phyloP scores from a whole-genome alignment of 2,797 vertebrate genomes.

The Sebastes miniatus region DNA sequence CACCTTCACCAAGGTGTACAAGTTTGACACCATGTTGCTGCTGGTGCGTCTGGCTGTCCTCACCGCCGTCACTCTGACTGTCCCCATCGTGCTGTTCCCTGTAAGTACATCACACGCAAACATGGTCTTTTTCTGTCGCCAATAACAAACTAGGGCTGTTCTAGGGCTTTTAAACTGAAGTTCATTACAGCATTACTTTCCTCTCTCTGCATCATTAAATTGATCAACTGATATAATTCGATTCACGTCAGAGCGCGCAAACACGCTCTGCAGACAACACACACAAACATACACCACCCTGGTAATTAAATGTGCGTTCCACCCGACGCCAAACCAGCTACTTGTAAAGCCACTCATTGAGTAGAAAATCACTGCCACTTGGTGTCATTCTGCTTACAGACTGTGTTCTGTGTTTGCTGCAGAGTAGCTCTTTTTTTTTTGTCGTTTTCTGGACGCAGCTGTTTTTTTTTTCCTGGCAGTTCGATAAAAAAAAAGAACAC shows the following conservation, averaged over 20 bases:
- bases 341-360: background rate
- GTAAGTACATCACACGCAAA: constrained; percentile 82
- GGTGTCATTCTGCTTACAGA: constrained; percentile 35
- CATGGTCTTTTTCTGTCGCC: background rate
- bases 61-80: constrained; percentile 93
- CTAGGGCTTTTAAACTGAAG: background rate
- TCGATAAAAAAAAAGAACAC: constrained; percentile 38
- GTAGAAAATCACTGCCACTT: background rate
- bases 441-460: constrained; percentile 24
- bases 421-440: background rate
- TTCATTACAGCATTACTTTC: background rate
- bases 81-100: constrained; percentile 96
- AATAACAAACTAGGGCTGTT: no score
- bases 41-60: constrained; percentile 94
- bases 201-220: background rate
- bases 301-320: background rate
- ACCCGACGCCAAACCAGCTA: background rate
- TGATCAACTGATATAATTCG: background rate
- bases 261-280: background rate
- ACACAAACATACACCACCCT: constrained; percentile 19
- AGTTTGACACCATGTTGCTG: constrained; percentile 89
- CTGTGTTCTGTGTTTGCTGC: constrained; percentile 37
- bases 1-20: constrained; percentile 94
- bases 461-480: constrained; percentile 14
- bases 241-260: constrained; percentile 24